Conservation (phyloP, 2,888 invertebrate species). For the Cinara cedri region DNA sequence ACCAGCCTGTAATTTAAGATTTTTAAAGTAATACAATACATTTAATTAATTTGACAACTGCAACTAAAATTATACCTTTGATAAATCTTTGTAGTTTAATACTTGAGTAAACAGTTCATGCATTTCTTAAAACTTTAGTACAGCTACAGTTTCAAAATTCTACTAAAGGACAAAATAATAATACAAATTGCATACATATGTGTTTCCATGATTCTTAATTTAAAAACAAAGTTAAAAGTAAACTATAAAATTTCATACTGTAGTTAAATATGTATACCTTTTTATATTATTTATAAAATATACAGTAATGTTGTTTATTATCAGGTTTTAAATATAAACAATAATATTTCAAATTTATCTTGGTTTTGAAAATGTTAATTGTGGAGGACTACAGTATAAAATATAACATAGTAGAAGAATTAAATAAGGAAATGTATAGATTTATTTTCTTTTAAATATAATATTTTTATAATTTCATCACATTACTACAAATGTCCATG, state of each 20-base stretch:
- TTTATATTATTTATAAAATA: not conserved
- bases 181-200: not conserved
- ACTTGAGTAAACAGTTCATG: slow-evolving; percentile 91
- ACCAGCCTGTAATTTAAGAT: slow-evolving; percentile 70
- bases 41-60: not conserved
- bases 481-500: no score
- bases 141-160: slow-evolving; percentile 39
- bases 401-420: no score
- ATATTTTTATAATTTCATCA: no score
- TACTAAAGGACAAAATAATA: slow-evolving; percentile 28
- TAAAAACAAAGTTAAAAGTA: not conserved
- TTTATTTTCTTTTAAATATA: no score
- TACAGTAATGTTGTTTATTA: no score
- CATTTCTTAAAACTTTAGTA: slow-evolving; percentile 66
- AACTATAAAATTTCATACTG: not conserved
- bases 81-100: slow-evolving; percentile 85
- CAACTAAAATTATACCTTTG: slow-evolving; percentile 64
- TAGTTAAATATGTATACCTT: not conserved
- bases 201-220: not conserved
- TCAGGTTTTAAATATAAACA: no score
- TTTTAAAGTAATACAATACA: not conserved
- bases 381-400: no score
- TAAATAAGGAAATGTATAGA: no score
- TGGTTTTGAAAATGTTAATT: no score
- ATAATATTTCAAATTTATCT: no score